Percentiles rank a stretch among this genome's conserved stretches.
These are phyloP conservation scores for Trissolcus brochymenae DNA, from an alignment of 2,888 invertebrate species.

Conservation along the genomic window DNA sequence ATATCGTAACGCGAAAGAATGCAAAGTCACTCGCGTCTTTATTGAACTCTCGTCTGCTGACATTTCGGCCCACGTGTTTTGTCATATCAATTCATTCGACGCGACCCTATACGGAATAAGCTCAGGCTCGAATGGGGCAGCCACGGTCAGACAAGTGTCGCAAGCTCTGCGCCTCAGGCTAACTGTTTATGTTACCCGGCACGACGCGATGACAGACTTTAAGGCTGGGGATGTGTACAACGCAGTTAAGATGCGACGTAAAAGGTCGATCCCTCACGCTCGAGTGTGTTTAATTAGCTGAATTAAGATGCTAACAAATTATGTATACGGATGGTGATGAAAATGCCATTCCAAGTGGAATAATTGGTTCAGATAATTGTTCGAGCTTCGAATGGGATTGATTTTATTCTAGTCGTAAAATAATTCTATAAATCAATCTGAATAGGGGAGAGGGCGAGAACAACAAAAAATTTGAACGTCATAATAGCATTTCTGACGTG, in stretches of 20 bases:
- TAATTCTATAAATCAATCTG: constrained; percentile 10
- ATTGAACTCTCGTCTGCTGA: neutral
- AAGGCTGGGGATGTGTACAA: no score
- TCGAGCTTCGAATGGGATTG: neutral
- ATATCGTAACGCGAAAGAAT: constrained; percentile 41
- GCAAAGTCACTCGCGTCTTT: constrained; percentile 2
- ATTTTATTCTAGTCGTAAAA: neutral
- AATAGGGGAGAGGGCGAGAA: no score
- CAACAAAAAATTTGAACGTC: neutral
- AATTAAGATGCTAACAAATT: no score
- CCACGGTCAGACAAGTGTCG: neutral
- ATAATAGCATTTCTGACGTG: constrained; percentile 18
- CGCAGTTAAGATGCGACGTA: no score
- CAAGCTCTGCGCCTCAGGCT: neutral
- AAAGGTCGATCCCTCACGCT: no score
- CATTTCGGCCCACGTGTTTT: constrained; percentile 14
- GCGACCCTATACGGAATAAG: neutral
- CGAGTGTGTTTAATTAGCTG: no score
- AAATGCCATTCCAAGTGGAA: no score
- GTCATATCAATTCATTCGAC: constrained; percentile 14
- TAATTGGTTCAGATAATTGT: no score
- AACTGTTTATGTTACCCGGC: neutral
- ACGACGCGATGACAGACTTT: no score
- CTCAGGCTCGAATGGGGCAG: neutral
- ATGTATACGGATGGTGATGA: no score